Conservation (phyloP, 2,113 vertebrate species). For the Shinisaurus crocodilurus region DNA sequence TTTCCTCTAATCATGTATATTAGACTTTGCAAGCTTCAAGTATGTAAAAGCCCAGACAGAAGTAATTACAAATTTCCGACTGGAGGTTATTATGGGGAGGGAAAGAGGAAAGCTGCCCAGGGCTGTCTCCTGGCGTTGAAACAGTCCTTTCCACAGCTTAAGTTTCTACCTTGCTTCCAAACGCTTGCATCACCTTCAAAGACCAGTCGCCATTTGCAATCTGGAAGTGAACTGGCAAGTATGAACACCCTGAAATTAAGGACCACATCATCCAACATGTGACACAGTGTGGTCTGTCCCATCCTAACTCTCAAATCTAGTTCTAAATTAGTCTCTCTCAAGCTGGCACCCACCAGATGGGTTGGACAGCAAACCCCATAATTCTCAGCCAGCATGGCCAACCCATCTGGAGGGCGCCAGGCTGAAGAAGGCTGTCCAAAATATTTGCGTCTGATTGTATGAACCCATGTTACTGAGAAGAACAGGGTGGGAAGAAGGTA, state of each 20-base stretch:
- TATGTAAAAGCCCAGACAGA: slow-evolving; percentile 37
- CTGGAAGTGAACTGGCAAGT: not conserved
- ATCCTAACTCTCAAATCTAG: too few relatives aligned
- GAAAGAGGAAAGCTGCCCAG: not conserved
- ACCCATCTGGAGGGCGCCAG: too few relatives aligned
- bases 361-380: too few relatives aligned
- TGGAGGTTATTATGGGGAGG: not conserved
- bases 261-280: not conserved
- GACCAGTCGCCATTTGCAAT: not conserved
- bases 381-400: too few relatives aligned
- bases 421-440: not conserved
- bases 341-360: too few relatives aligned
- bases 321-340: not conserved
- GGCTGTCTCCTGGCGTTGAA: slow-evolving; percentile 21
- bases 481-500: too few relatives aligned
- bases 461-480: not conserved
- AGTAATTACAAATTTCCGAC: slow-evolving; percentile 46
- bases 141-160: not conserved
- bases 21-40: slow-evolving; percentile 9
- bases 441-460: not conserved
- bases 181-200: not conserved
- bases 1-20: slow-evolving; percentile 62
- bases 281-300: not conserved
- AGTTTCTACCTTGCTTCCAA: not conserved
- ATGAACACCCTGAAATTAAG: not conserved